Conservation (phyloP, 2,888 invertebrate species). For the Caenorhabditis drosophilae region DNA sequence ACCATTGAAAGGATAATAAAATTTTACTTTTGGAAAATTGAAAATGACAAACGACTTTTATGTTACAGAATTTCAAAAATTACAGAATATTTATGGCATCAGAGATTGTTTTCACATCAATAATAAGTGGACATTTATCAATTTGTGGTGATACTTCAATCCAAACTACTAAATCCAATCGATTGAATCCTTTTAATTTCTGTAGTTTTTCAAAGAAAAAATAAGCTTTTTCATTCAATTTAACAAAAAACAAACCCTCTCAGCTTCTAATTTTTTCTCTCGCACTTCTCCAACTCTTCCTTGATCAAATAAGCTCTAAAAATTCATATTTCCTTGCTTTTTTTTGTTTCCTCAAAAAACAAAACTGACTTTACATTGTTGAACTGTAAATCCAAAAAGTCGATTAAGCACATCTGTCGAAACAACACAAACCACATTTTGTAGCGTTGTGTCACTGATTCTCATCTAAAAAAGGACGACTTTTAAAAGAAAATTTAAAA, state of each 20-base stretch:
- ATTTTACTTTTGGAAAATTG: neutral
- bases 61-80: neutral
- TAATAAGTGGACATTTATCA: conserved; percentile 16
- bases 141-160: conserved; percentile 22
- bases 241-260: conserved; percentile 6
- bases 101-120: conserved; percentile 35
- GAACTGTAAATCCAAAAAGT: conserved; percentile 27
- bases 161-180: conserved; percentile 26
- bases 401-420: conserved; percentile 23
- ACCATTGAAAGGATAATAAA: conserved; percentile 19
- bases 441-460: conserved; percentile 11
- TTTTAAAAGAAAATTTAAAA: no score
- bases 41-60: neutral
- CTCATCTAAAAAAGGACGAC: conserved; percentile 19
- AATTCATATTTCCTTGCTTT: no score
- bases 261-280: conserved; percentile 12
- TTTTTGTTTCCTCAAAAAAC: neutral
- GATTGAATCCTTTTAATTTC: conserved; percentile 18
- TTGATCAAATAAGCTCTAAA: conserved; percentile 6
- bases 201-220: no score
- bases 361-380: conserved; percentile 18
- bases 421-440: conserved; percentile 12
- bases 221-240: conserved; percentile 10
- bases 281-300: conserved; percentile 3
- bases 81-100: conserved; percentile 32